Base-by-base conservation (phyloP, 2,888 invertebrate genomes). In the Tetrapedia diversipes region DNA sequence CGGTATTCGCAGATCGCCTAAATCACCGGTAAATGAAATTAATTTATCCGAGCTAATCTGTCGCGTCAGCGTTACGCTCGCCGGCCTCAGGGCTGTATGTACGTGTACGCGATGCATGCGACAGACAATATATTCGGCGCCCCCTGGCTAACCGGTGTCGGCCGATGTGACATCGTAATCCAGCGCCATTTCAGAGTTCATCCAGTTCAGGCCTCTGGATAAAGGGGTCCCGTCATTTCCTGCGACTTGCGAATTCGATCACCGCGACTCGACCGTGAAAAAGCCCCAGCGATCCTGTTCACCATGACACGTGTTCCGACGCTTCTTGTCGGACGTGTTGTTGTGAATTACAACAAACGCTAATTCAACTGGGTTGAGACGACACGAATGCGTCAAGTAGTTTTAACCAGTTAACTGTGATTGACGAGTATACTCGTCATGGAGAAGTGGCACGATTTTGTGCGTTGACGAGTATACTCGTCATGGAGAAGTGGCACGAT, bases 41-140 rank as follows among this genome's bases (percentile, higher is more conserved):
- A 87, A 87, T 87, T 87, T 85, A 87, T 87, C 86, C 86, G 76
- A 79, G 86, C 85, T 85, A 87, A 87, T 87, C 85, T 86, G 87
- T 86, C 87, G 85, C 84, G 79, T 81, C 78, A 81, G 79, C 83
- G 84, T 86, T 81, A 83, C 85, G 80, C 86, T 83, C 64, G 77
- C 79, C 71, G 74, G 80, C 57, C 78, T 78, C 80, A 73, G 77
- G 68, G 61, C 73, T 79, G 78, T 81, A 72, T 79, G 79, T 75
- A 75, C 75, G 85, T 77, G 82, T 79, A 81, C 81, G 78, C 85
- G 87, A 86, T 86, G 85, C 81, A 82, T 87, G 83, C 80, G 86
- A 87, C 87, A 86, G 87, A 87, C 85, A 81, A 87, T 87, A 87
- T 82, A 85, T 87, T 81, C 82, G 80, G 66, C 82, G 67, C 72